Percentiles rank a stretch among this genome's conserved stretches.
Conservation (phyloP, 2,797 vertebrate species). For the Crenuchus spilurus region DNA sequence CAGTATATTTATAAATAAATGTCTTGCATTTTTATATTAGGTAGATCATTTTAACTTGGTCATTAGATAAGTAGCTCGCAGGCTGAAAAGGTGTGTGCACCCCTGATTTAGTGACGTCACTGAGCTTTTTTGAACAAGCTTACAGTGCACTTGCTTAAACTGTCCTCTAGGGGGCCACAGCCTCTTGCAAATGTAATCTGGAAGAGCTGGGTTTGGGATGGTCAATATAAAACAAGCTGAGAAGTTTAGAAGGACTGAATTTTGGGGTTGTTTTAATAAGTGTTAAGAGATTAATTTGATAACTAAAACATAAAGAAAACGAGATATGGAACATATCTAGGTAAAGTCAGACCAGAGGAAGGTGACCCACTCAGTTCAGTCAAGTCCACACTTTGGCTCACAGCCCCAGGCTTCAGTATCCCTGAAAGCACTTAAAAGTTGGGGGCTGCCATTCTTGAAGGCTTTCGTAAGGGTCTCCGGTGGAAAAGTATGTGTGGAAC, state of each 20-base stretch:
- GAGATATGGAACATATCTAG: background rate
- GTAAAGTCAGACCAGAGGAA: background rate
- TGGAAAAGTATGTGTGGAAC: constrained; percentile 84
- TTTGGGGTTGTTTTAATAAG: background rate
- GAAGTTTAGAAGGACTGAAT: background rate
- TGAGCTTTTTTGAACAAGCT: background rate
- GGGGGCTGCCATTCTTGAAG: constrained; percentile 78
- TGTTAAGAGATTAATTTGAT: background rate
- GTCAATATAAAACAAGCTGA: background rate
- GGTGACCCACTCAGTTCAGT: background rate
- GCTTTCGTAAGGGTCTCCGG: constrained; percentile 89
- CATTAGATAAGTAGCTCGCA: too few species aligned
- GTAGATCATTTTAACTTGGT: too few species aligned
- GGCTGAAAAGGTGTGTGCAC: too few species aligned
- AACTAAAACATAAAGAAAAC: background rate
- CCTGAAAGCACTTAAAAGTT: constrained; percentile 71
- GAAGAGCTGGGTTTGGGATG: background rate
- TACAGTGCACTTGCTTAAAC: background rate
- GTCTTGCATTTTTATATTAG: too few species aligned
- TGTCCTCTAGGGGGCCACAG: constrained; percentile 8
- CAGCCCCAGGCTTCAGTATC: constrained; percentile 53
- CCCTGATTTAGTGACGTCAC: too few species aligned
- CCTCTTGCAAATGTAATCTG: background rate
- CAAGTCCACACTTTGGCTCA: background rate
- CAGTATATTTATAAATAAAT: too few species aligned